Conservation (phyloP, 2,113 vertebrate species). For the Paradoxurus hermaphroditus region DNA sequence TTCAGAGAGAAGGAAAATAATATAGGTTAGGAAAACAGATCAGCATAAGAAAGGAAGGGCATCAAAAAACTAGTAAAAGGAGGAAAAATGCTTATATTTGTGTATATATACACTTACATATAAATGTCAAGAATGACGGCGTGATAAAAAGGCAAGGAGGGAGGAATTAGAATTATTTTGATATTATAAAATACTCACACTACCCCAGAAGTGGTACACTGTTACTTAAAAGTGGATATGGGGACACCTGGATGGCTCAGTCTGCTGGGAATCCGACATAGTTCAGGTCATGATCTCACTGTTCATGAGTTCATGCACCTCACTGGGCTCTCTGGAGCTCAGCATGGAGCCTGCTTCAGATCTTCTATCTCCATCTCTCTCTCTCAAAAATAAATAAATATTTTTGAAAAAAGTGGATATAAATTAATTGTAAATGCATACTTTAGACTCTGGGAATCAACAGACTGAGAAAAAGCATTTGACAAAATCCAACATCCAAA, state of each 20-base stretch:
- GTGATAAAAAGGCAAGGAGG: background rate
- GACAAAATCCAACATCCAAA: background rate
- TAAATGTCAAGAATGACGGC: background rate
- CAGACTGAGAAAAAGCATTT: background rate
- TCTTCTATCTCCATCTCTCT: too few relatives aligned
- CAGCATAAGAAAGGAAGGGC: background rate
- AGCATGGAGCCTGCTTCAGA: too few relatives aligned
- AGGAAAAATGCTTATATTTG: background rate
- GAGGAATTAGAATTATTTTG: background rate
- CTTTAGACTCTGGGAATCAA: background rate
- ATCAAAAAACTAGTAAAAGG: background rate
- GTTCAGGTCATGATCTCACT: too few relatives aligned
- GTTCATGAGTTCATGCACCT: too few relatives aligned
- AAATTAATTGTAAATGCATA: background rate
- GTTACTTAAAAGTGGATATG: background rate
- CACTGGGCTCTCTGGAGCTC: too few relatives aligned
- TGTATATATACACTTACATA: background rate
- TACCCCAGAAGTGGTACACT: background rate
- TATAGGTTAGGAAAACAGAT: background rate
- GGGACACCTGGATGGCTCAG: too few relatives aligned
- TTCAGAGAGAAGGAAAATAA: background rate
- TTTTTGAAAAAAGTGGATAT: background rate
- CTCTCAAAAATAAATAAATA: too few relatives aligned
- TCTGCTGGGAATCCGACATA: too few relatives aligned
- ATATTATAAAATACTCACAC: background rate